Evolutionary conservation across 2,888 invertebrate species (phyloP).

Genomic region (Drosophila rellima): DNA sequence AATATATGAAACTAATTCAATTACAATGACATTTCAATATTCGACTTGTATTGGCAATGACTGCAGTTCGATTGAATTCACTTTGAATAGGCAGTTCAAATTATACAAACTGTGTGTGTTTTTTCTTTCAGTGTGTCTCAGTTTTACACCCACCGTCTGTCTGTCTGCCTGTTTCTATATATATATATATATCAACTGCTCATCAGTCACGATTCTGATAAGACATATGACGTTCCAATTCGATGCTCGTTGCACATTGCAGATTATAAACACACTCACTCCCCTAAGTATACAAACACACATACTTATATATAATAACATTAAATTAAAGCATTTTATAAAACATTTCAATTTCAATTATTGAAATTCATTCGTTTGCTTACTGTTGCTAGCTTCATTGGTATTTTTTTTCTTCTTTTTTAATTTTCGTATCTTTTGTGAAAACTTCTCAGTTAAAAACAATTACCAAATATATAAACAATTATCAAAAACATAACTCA

Average conservation of each 20-base stretch:
- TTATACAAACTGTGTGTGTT: background rate
- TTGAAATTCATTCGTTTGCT: conserved; percentile 50
- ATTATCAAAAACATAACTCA: background rate
- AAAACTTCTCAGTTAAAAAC: background rate
- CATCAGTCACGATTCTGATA: conserved; percentile 43
- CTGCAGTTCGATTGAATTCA: background rate
- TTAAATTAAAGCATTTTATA: conserved; percentile 26
- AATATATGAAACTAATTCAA: conserved; percentile 10
- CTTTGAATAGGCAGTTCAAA: background rate
- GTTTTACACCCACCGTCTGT: background rate
- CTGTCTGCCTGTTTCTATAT: background rate
- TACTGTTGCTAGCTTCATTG: conserved; percentile 23
- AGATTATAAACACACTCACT: conserved; percentile 27
- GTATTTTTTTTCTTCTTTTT: background rate
- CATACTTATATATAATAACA: conserved; percentile 8
- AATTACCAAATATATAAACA: background rate
- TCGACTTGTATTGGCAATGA: conserved; percentile 5
- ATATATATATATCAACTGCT: conserved; percentile 8
- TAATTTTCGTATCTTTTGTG: conserved; percentile 2
- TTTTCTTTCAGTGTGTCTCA: too few species aligned
- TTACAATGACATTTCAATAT: background rate
- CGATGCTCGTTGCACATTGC: conserved; percentile 33
- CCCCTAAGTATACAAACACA: conserved; percentile 3
- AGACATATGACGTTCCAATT: conserved; percentile 50
- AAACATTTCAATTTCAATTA: conserved; percentile 44